Evolutionary conservation across 2,113 vertebrate genomes (phyloP).

Genomic region (Alces alces): DNA sequence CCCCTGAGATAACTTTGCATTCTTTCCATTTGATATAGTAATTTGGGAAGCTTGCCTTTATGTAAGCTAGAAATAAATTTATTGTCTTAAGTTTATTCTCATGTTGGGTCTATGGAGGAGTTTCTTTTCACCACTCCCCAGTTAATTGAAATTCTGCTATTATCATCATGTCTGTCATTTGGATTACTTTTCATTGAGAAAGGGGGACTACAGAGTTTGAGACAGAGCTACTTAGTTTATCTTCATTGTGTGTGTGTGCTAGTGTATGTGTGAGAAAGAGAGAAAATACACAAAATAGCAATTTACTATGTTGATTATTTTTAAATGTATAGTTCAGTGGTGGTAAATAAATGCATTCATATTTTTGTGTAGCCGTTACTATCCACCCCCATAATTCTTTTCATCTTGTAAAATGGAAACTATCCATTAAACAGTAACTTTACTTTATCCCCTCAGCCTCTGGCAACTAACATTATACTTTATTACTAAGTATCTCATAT

Average conservation of each 20-base stretch:
- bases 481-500: not conserved
- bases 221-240: not conserved
- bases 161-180: not conserved
- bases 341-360: not conserved
- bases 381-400: not conserved
- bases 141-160: not conserved
- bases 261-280: not conserved
- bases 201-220: not conserved
- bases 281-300: not conserved
- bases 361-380: not conserved
- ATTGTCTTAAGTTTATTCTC: not conserved
- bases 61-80: not conserved
- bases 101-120: not conserved
- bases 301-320: not conserved
- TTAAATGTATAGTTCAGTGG: not conserved
- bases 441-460: not conserved
- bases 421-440: not conserved
- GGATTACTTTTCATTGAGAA: not conserved
- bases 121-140: not conserved
- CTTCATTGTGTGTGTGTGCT: not conserved
- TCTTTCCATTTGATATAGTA: constrained; percentile 15
- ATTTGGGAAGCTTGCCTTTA: constrained; percentile 7
- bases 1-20: not conserved
- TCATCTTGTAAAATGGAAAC: not conserved
- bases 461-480: not conserved